These are phyloP conservation scores for Gymnoscopelus braueri DNA, from an alignment of 2,797 vertebrate genomes.

Conservation along the genomic window DNA sequence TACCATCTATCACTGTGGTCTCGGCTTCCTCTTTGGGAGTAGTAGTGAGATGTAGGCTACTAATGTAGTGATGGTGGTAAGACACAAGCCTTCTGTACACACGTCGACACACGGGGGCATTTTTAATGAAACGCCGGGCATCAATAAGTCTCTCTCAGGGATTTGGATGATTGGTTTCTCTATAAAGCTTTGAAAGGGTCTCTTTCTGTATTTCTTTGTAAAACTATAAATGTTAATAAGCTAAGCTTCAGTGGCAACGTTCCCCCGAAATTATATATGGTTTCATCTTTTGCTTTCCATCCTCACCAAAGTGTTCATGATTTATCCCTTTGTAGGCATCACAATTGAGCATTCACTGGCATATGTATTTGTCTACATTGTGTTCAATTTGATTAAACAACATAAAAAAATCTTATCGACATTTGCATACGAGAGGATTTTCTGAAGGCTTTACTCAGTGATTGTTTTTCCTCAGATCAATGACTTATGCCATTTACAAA, in stretches of 20 bases:
- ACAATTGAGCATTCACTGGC: constrained; percentile 38
- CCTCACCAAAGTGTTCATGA: constrained; percentile 44
- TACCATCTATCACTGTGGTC: constrained; percentile 18
- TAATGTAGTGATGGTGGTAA: background rate
- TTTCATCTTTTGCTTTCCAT: constrained; percentile 5
- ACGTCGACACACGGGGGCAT: background rate
- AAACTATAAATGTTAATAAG: constrained; percentile 11
- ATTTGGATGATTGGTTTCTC: constrained; percentile 24
- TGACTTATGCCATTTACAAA: constrained; percentile 30
- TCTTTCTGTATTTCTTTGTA: constrained; percentile 22
- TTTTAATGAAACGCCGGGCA: constrained; percentile 8
- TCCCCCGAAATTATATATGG: constrained; percentile 4
- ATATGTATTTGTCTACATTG: constrained; percentile 23
- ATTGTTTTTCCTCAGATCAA: constrained; percentile 9
- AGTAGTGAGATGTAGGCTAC: background rate
- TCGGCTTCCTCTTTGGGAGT: constrained; percentile 6
- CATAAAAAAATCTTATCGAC: background rate
- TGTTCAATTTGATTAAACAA: constrained; percentile 27
- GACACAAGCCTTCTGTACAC: background rate
- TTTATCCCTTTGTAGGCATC: constrained; percentile 13
- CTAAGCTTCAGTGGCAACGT: constrained; percentile 12
- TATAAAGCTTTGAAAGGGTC: constrained; percentile 12
- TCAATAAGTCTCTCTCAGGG: constrained; percentile 41
- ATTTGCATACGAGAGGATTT: background rate
- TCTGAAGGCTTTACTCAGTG: constrained; percentile 34